Evolutionary conservation across 2,888 invertebrate genomes (phyloP), one percentile per base, ranked within the genome.

Genomic region (Dolichomitus sp.): DNA sequence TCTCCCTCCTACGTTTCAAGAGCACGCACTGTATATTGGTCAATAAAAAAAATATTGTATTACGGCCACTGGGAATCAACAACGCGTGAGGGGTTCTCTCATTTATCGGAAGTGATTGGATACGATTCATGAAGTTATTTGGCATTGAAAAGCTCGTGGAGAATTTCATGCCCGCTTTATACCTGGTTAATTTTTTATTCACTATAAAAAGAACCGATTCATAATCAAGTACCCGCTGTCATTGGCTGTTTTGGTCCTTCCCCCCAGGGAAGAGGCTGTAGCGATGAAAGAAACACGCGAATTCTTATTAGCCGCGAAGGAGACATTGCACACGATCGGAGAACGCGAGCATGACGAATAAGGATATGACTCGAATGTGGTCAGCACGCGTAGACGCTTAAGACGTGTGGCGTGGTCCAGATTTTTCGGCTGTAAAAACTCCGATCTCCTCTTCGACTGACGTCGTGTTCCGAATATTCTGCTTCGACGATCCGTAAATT

Each of bases 321-420:
- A 48, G 37, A 45, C 4, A 57, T 76, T 30, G 61, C 73, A 30
- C 72, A 42, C 69, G 75, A 66, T 73, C 70, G 76, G 68, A 74
- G 83, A 78, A 70, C 83, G 66, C 83, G 80, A 82, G 81, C 80
- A 73, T 82, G 86, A 87, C 88, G 86, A 86, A 88, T 87, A 88
- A 86, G 87, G 87, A 80, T 80, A 85, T 76, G 84, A 78, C 72
- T 78, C 74, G 77, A 83, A 68, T 61, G 69, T 59, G 78, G 77
- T 66, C 66, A 68, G 57, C 73, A 50, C 61, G 76, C 57, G 59
- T 42, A 54, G 33, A 30, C 48, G 75, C 40, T 30, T 23, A 54
- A 65, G 57, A 66, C 52, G 54, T 63, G 50, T 61, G 33, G 52
- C 61, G 54, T 63, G 65, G 76, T 80, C 77, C 82, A 84, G 84